These are phyloP conservation scores for Climacteris rufus DNA, from an alignment of 2,113 vertebrate genomes.

Conservation along the genomic window DNA sequence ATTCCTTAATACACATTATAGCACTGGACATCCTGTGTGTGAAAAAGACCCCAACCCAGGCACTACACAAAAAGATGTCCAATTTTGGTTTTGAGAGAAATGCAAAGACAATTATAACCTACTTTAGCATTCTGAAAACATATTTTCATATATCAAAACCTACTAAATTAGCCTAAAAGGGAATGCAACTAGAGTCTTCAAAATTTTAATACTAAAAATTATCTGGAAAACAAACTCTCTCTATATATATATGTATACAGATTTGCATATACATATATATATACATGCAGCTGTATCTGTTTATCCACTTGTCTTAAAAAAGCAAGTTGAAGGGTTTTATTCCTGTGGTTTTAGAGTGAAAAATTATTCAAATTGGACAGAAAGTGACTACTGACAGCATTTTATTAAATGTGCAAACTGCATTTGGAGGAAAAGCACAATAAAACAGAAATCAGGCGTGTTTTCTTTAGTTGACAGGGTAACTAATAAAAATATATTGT, in stretches of 20 bases:
- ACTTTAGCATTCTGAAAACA: background rate
- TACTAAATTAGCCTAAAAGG: background rate
- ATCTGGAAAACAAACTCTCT: background rate
- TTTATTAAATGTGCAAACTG: background rate
- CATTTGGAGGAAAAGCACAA: background rate
- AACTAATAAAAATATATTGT: constrained; percentile 28
- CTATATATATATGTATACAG: no score
- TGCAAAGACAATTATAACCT: background rate
- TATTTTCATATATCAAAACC: background rate
- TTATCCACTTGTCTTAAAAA: background rate
- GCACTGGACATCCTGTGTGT: background rate
- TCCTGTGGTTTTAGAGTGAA: background rate
- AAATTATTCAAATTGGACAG: background rate
- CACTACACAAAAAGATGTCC: background rate
- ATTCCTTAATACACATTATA: background rate
- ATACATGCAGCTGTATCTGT: background rate
- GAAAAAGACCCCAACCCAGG: background rate
- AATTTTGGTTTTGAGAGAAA: background rate
- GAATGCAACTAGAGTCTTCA: background rate
- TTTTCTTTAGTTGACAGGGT: background rate
- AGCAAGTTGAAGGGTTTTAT: background rate
- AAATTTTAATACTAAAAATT: background rate
- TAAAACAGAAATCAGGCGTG: background rate
- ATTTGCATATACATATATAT: no score
- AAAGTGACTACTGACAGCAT: background rate